Conservation (phyloP, 92 coral and sea anemone genomes). For the Paragorgia papillata region DNA sequence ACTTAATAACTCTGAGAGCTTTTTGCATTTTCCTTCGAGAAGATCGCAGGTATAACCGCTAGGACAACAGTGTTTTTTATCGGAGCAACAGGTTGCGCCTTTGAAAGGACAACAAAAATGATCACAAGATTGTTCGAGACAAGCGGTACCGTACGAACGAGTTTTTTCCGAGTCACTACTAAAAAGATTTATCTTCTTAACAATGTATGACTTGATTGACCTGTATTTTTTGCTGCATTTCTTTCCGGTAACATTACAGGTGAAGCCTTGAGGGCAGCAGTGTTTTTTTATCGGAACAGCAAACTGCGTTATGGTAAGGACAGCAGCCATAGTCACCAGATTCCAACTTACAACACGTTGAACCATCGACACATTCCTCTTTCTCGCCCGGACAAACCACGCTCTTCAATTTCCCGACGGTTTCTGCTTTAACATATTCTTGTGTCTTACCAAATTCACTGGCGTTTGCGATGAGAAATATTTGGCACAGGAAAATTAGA, state of each 20-base stretch:
- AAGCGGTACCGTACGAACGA: not conserved
- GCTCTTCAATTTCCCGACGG: not conserved
- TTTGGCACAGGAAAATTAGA: not conserved
- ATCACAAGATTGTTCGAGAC: not conserved
- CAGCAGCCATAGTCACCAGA: conserved; percentile 68
- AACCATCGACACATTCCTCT: conserved; percentile 54
- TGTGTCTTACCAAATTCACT: not conserved
- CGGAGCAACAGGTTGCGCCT: conserved; percentile 74
- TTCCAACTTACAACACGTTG: conserved; percentile 55
- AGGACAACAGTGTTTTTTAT: conserved; percentile 68
- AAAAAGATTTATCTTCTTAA: no score
- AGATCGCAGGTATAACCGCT: conserved; percentile 66
- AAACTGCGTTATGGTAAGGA: conserved; percentile 71
- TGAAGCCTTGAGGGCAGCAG: conserved; percentile 44
- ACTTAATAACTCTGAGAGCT: not conserved
- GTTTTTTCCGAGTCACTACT: no score
- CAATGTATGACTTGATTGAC: no score
- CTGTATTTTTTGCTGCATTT: not conserved
- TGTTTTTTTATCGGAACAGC: conserved; percentile 67
- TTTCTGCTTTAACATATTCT: not conserved
- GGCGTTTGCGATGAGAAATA: not conserved
- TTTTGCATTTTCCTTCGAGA: conserved; percentile 52
- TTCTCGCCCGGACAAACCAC: conserved; percentile 27
- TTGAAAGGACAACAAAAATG: conserved; percentile 69
- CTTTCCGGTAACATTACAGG: not conserved